Evolutionary conservation across 2,797 vertebrate genomes (phyloP), one percentile per base, ranked within the genome.

Genomic region (Hoplostethus mediterraneus): DNA sequence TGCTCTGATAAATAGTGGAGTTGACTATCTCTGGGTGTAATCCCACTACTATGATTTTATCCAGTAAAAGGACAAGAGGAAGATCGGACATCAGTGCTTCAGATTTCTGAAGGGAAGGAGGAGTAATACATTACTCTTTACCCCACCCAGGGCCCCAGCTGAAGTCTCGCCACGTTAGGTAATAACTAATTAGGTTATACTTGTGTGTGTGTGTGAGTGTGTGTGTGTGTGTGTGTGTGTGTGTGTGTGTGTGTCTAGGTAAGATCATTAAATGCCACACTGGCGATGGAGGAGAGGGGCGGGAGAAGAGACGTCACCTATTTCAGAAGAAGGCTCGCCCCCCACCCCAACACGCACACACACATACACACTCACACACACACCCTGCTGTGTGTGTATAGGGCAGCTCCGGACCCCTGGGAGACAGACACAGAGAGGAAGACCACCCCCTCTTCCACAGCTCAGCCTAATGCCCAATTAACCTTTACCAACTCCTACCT

Each of bases 381-480:
- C 62, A 49, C 80, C 90, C 88, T 51, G 56, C 80, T 80, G 92
- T 44, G 89, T 81, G 73, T 70, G 81, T 89, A 91, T 91, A 93
- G 90, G 89, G 88, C 91, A 92, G 84, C 82, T 89, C 87, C 65
- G 89, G 84, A 90, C 87, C 89, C 90, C 91, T 82, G 80, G 83
- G 82, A 89, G 68, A 71, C 75, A 2, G 12, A 83, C 75, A 89
- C 75, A 72, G 82, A 86, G 81, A 70, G 73, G 78, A 79, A 88
- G 86, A 85, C 87, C 84, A 67, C 85, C 90, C 83, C 80, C 88
- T 78, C 77, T 76, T 82, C 86, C 80, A 86, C 81, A 88, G 75
- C 88, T 83, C 84, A 84, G 80, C 85, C 85, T 94, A 94, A 95
- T 92, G 85, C 93, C 94, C 93, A 95, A 94, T 95, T 95, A 95